Evolutionary conservation across 2,797 vertebrate species (phyloP).

Genomic region (Neosalanx taihuensis): DNA sequence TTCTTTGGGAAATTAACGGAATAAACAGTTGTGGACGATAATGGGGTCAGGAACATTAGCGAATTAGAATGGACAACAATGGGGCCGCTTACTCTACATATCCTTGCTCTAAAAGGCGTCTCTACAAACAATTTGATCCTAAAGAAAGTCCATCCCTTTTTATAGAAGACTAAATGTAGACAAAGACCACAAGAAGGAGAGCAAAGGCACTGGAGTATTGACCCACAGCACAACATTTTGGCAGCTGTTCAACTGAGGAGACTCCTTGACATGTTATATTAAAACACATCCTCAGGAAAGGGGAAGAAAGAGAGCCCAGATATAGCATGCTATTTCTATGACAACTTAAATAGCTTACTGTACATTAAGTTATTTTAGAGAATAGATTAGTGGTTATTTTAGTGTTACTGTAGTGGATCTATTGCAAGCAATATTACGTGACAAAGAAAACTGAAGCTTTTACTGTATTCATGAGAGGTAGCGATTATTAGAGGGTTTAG

Average conservation of each 20-base stretch:
- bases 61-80: too few species aligned
- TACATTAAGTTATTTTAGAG: slow-evolving; percentile 39
- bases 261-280: slow-evolving; percentile 30
- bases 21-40: too few species aligned
- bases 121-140: neutral
- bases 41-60: too few species aligned
- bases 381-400: slow-evolving; percentile 6
- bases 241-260: slow-evolving; percentile 3
- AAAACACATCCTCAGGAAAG: slow-evolving; percentile 38
- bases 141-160: neutral
- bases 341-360: slow-evolving; percentile 39
- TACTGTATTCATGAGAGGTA: too few species aligned
- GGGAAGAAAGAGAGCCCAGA: slow-evolving; percentile 46
- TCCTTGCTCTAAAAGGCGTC: neutral
- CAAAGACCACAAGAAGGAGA: neutral
- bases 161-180: neutral
- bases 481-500: too few species aligned
- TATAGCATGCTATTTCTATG: slow-evolving; percentile 50
- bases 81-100: neutral
- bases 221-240: neutral
- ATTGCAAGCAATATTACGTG: too few species aligned
- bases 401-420: slow-evolving; percentile 3
- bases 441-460: too few species aligned
- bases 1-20: too few species aligned
- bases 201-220: too few species aligned